phyloP scores from a whole-genome alignment of 2,797 vertebrate genomes.

The Cygnus olor region DNA sequence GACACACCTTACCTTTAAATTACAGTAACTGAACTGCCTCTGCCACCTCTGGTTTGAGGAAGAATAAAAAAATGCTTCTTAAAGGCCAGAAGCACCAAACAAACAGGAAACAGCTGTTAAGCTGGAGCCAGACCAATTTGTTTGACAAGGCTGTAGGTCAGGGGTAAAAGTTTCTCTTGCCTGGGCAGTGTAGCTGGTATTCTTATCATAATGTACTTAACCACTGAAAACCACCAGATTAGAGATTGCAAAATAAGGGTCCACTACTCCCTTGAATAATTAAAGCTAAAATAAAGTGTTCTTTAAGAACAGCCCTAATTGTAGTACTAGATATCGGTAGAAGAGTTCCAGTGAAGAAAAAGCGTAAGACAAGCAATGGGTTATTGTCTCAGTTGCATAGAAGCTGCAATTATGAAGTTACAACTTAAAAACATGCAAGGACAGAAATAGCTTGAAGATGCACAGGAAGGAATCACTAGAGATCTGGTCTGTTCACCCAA shows the following conservation, averaged over 20 bases:
- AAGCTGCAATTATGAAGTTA: background rate
- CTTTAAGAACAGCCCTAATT: background rate
- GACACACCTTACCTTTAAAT: background rate
- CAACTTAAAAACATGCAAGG: background rate
- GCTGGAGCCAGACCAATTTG: background rate
- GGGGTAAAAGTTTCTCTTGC: background rate
- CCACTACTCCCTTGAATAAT: background rate
- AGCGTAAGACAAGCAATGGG: background rate
- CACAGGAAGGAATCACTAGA: background rate
- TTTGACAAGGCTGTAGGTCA: background rate
- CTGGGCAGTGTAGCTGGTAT: background rate
- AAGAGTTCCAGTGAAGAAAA: background rate
- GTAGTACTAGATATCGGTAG: background rate
- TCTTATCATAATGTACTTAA: background rate
- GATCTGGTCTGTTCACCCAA: background rate
- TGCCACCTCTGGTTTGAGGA: background rate
- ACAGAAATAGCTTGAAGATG: background rate
- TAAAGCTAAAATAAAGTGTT: background rate
- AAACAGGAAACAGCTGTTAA: background rate
- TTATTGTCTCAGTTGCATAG: background rate
- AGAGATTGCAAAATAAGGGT: background rate
- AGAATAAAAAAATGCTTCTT: background rate
- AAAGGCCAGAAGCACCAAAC: background rate
- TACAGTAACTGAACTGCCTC: background rate
- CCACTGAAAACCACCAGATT: background rate